Base-by-base conservation (phyloP, 2,113 vertebrate species). In the Crotalus horridus region DNA sequence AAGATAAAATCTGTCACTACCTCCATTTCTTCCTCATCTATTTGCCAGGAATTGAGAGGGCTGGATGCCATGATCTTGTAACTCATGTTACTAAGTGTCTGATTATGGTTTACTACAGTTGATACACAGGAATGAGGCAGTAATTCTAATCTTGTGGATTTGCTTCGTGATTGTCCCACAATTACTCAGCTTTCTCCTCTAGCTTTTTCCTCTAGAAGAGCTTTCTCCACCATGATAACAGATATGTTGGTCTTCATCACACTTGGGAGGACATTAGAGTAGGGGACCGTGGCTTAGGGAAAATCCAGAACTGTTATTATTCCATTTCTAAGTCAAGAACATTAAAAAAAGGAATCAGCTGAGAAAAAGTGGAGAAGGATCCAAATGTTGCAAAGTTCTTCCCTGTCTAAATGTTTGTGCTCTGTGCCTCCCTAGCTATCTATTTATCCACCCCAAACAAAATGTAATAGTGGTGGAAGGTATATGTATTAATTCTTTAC, bases 401-500 rank as follows among this genome's bases (percentile, higher is more conserved):
- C 33, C 46, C 23, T 86, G 2, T 48, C 85, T 23, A 46, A 48
- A 26, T 86, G 85, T 48, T 46, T 81, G 39, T 0, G 17, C 8
- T 81, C 20, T 21, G 39, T 87, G 85, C 48, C 85, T 48, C 26
- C 51, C 10, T 87, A 51, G 51, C 26, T 53, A 29, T 15, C 12
- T 87, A 29, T 87, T 87, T 53, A 58, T 20, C 29, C 29, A 39
- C 4, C 88, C 23, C 51, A 3, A 86, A 15, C 0, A 90, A 15
- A 4, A 23, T 61, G 39, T 69, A 93, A 26, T 69, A 51, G 91
- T 56, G 33, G 21, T 3, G 10, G 1, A 85, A 12, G 51, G 86
- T 87, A 61, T 94, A 87, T 56, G 4, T 87, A 91, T 20, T 1
- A 3, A 4, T 86, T 53, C 29, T 92, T 94, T 91, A 95, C 51